A percentile compares a stretch with the other conserved stretches of the same genome.
phyloP scores from a whole-genome alignment of 2,888 invertebrate genomes.

The Euproctis similis region DNA sequence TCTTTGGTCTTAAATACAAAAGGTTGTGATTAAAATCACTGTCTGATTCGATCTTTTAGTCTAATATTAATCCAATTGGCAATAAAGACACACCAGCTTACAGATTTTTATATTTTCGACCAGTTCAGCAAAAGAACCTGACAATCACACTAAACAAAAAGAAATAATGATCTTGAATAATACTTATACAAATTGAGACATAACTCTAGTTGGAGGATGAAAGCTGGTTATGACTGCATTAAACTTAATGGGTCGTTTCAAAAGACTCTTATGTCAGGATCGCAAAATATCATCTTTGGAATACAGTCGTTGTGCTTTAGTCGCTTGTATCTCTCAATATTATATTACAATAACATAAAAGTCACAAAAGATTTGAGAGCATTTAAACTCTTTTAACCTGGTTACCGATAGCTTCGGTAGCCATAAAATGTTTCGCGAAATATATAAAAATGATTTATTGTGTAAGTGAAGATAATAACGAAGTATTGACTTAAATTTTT shows the following conservation, averaged over 20 bases:
- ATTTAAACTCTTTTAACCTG: slow-evolving; percentile 33
- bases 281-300: slow-evolving; percentile 11
- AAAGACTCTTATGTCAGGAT: slow-evolving; percentile 7
- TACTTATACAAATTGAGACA: too few relatives aligned
- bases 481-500: slow-evolving; percentile 41
- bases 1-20: too few relatives aligned
- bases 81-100: too few relatives aligned
- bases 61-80: too few relatives aligned
- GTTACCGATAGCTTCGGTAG: slow-evolving; percentile 45
- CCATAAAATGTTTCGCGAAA: slow-evolving; percentile 50
- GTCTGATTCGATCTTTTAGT: too few relatives aligned
- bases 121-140: too few relatives aligned
- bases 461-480: slow-evolving; percentile 40
- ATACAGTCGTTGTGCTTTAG: slow-evolving; percentile 11
- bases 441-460: slow-evolving; percentile 57
- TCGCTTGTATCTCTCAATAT: slow-evolving; percentile 14
- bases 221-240: too few relatives aligned
- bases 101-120: too few relatives aligned
- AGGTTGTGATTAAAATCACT: too few relatives aligned
- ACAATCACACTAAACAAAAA: too few relatives aligned
- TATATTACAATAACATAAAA: slow-evolving; percentile 22
- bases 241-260: slow-evolving; percentile 11
- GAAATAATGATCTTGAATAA: too few relatives aligned
- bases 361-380: slow-evolving; percentile 22
- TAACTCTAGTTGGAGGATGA: too few relatives aligned